Evolutionary conservation across 2,888 invertebrate species (phyloP).

Genomic region (Heteromurus nitidus): DNA sequence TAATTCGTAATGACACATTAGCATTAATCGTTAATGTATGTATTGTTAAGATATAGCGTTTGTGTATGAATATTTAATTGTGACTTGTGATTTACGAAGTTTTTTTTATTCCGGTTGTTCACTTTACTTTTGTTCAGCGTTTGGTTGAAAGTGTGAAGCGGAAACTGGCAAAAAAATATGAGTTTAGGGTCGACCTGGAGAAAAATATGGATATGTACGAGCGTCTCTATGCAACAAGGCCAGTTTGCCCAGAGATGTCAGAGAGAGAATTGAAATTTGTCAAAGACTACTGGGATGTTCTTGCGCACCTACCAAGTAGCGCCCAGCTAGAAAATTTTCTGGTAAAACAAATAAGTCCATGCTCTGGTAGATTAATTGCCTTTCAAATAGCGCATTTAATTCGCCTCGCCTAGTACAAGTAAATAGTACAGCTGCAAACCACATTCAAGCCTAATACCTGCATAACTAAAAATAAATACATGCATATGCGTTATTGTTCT

Average conservation of each 20-base stretch:
- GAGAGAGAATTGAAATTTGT: constrained; percentile 35
- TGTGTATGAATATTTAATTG: neutral
- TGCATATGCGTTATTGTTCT: neutral
- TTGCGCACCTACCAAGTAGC: constrained; percentile 35
- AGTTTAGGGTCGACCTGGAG: neutral
- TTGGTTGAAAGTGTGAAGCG: constrained; percentile 36
- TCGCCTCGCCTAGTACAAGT: no score
- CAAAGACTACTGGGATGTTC: constrained; percentile 33
- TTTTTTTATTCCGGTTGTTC: neutral
- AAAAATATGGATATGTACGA: neutral
- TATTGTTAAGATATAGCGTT: neutral
- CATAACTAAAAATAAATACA: neutral
- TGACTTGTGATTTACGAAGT: neutral
- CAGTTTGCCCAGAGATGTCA: neutral
- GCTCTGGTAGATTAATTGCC: neutral
- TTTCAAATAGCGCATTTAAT: no score
- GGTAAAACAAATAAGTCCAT: neutral
- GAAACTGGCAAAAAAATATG: constrained; percentile 2
- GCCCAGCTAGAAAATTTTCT: neutral
- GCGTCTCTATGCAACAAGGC: neutral
- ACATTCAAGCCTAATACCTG: neutral
- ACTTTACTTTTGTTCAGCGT: neutral
- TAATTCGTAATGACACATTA: no score
- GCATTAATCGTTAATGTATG: no score
- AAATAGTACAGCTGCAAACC: neutral